Conservation (phyloP, 2,888 invertebrate genomes). For the Lasioglossum malachurum region DNA sequence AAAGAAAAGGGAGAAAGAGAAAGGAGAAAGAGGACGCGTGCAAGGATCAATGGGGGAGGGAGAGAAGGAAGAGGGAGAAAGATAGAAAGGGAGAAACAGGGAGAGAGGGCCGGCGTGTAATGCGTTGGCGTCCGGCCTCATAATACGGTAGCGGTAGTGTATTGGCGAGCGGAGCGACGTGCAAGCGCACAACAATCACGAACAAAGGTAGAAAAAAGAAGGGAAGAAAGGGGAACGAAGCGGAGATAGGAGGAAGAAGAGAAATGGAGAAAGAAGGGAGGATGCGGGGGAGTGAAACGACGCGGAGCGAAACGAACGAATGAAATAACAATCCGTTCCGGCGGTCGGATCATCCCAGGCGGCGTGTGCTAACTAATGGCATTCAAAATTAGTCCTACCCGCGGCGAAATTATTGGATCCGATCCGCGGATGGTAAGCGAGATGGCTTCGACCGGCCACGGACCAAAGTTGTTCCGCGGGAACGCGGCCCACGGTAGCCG, state of each 20-base stretch:
- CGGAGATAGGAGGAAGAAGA: background rate
- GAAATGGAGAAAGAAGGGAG: constrained; percentile 7
- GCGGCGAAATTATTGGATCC: constrained; percentile 81
- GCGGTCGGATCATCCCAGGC: constrained; percentile 73
- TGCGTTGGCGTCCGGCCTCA: constrained; percentile 65
- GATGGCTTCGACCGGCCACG: constrained; percentile 25
- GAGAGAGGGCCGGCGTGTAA: constrained; percentile 37
- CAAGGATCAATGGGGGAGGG: background rate
- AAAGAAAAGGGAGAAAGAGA: constrained; percentile 8
- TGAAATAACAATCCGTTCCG: constrained; percentile 76
- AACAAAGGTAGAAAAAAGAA: constrained; percentile 45
- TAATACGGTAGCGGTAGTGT: constrained; percentile 62
- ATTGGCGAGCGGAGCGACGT: constrained; percentile 48
- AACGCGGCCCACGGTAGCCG: constrained; percentile 73
- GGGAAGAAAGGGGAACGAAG: constrained; percentile 7
- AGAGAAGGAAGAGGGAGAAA: background rate
- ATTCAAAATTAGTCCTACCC: constrained; percentile 84
- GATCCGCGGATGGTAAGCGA: constrained; percentile 48
- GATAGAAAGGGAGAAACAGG: background rate
- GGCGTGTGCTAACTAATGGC: constrained; percentile 84
- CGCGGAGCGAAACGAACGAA: constrained; percentile 66
- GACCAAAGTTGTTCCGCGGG: constrained; percentile 72
- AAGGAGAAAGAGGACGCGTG: constrained; percentile 1
- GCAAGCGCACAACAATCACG: constrained; percentile 64
- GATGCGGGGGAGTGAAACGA: background rate